Conservation (phyloP, 2,113 vertebrate genomes). For the Bufo bufo region DNA sequence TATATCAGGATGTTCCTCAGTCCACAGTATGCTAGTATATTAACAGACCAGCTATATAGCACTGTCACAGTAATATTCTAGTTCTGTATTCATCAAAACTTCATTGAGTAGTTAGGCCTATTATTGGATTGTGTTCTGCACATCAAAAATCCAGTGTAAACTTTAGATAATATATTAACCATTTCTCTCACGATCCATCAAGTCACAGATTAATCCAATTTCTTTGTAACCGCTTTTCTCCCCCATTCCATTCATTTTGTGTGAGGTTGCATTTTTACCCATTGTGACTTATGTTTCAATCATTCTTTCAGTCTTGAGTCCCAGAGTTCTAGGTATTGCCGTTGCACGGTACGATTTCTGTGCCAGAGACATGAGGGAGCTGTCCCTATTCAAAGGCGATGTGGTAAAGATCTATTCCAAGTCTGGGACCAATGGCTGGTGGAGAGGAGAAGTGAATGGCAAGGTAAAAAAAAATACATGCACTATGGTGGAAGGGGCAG, state of each 20-base stretch:
- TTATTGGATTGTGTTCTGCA: neutral
- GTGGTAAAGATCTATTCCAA: conserved; percentile 97
- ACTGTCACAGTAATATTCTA: neutral
- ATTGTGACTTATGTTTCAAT: neutral
- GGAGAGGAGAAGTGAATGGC: conserved; percentile 94
- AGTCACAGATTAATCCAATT: neutral
- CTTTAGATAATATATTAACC: neutral
- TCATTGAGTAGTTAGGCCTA: neutral
- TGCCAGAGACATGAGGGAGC: conserved; percentile 89
- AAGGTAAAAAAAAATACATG: conserved; percentile 75
- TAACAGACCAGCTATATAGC: neutral
- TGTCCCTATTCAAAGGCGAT: conserved; percentile 91
- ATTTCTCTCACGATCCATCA: neutral
- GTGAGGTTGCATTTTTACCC: neutral
- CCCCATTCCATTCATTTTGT: neutral
- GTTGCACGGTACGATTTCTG: conserved; percentile 96
- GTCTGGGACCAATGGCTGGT: conserved; percentile 94
- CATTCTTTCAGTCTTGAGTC: conserved; percentile 81
- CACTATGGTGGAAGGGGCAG: neutral
- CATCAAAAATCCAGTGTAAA: neutral
- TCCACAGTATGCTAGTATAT: neutral
- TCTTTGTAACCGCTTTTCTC: neutral
- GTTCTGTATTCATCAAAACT: neutral
- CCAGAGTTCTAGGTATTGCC: conserved; percentile 91
- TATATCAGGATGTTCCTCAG: neutral